These are phyloP conservation scores for Xylota segnis DNA, from an alignment of 2,888 invertebrate genomes.

Conservation along the genomic window DNA sequence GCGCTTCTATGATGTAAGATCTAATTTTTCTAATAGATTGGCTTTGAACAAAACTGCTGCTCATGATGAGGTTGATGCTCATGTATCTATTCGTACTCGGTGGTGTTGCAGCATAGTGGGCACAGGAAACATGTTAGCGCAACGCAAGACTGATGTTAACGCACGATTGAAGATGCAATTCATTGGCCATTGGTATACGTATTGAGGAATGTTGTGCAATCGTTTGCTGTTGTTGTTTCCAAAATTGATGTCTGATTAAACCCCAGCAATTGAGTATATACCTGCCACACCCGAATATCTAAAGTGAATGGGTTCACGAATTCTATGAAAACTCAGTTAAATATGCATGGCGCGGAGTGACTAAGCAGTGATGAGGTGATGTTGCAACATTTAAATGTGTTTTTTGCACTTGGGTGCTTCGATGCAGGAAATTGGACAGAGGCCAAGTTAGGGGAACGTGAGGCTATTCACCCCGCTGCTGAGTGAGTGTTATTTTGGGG, in stretches of 20 bases:
- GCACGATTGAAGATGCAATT: constrained; percentile 69
- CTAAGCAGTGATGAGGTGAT: constrained; percentile 27
- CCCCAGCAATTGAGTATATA: neutral
- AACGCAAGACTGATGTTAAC: constrained; percentile 58
- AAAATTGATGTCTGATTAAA: constrained; percentile 53
- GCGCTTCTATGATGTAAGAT: constrained; percentile 62
- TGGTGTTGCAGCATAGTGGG: constrained; percentile 17
- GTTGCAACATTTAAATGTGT: constrained; percentile 48
- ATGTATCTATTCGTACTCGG: constrained; percentile 5
- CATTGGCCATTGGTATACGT: constrained; percentile 32
- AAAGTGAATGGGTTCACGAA: constrained; percentile 21
- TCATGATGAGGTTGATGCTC: constrained; percentile 47
- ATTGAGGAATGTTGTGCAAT: constrained; percentile 45
- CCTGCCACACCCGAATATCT: constrained; percentile 34
- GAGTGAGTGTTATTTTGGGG: constrained; percentile 38
- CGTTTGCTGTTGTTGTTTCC: constrained; percentile 4
- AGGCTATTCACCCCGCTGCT: constrained; percentile 53
- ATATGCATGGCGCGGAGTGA: constrained; percentile 9
- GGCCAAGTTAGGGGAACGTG: constrained; percentile 58
- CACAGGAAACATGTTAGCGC: constrained; percentile 46
- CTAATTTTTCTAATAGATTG: constrained; percentile 67
- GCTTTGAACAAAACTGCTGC: constrained; percentile 28
- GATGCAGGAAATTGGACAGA: constrained; percentile 63
- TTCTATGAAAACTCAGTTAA: constrained; percentile 25
- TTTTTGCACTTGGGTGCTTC: constrained; percentile 44